Percentiles rank a stretch among this genome's conserved stretches.
Evolutionary conservation across 2,113 vertebrate species (phyloP).

Genomic region (Edolisoma coerulescens): DNA sequence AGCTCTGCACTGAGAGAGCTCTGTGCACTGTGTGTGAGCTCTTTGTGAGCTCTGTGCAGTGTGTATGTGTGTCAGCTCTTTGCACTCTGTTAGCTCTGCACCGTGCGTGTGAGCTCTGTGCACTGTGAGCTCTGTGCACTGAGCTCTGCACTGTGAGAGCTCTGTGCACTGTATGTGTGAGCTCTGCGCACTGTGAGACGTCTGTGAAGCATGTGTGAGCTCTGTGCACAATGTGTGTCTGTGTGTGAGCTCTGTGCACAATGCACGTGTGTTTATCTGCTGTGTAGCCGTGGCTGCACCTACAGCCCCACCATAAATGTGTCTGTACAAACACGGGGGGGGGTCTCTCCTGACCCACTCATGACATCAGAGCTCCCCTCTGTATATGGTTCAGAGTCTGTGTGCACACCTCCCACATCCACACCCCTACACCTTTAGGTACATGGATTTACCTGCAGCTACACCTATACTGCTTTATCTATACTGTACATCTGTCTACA

Average conservation of each 20-base stretch:
- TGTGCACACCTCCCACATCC: neutral
- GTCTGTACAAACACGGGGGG: fast-evolving
- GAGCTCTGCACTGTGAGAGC: too few relatives aligned
- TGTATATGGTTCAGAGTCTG: too few relatives aligned
- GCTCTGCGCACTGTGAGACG: too few relatives aligned
- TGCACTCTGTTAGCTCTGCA: neutral
- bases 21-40: neutral
- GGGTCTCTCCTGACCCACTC: too few relatives aligned
- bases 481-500: neutral
- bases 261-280: neutral
- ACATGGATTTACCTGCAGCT: neutral
- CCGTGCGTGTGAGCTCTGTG: neutral
- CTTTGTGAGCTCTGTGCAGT: neutral
- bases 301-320: neutral
- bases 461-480: neutral
- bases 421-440: neutral
- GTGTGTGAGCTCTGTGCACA: neutral
- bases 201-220: neutral
- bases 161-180: neutral
- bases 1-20: too few relatives aligned
- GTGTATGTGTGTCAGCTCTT: neutral
- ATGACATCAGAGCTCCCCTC: neutral
- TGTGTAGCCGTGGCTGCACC: fast-evolving
- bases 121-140: neutral
- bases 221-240: neutral